A percentile compares a stretch with the other conserved stretches of the same genome.
phyloP scores from a whole-genome alignment of 2,797 vertebrate genomes.

The Melanotaenia maccullochi region DNA sequence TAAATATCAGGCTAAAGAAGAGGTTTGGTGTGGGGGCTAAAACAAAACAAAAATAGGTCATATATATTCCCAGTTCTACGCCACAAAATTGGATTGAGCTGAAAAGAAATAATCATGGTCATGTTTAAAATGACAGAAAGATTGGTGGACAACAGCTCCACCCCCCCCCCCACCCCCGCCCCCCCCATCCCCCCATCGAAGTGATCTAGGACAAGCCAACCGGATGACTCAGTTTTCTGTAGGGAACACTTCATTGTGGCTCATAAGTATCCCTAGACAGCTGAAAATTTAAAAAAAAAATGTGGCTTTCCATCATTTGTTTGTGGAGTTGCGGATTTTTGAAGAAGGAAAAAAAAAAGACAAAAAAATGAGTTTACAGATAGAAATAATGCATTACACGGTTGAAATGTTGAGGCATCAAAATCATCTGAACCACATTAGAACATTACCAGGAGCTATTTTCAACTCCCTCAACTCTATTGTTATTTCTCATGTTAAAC shows the following conservation, averaged over 20 bases:
- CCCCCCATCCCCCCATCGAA: conserved; percentile 7
- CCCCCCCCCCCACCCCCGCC: conserved; percentile 14
- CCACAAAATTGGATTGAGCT: conserved; percentile 62
- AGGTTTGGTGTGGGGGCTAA: conserved; percentile 29
- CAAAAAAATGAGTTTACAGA: conserved; percentile 14
- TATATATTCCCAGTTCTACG: conserved; percentile 57
- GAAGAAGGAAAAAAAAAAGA: not conserved
- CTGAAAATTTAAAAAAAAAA: conserved; percentile 40
- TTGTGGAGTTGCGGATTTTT: conserved; percentile 10
- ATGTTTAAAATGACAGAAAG: conserved; percentile 58
- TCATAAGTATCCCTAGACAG: conserved; percentile 34
- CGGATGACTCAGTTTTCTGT: conserved; percentile 65
- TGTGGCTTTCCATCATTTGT: conserved; percentile 2
- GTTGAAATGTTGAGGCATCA: conserved; percentile 23
- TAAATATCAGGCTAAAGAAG: conserved; percentile 78
- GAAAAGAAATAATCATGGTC: conserved; percentile 59
- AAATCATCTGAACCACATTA: conserved; percentile 40
- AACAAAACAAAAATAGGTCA: conserved; percentile 74
- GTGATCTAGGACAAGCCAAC: conserved; percentile 46
- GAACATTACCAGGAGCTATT: conserved; percentile 41
- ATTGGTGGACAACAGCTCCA: conserved; percentile 36
- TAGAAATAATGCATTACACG: conserved; percentile 40
- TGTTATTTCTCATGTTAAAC: conserved; percentile 61
- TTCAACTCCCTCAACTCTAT: conserved; percentile 44
- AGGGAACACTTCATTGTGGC: conserved; percentile 33